Conservation (phyloP, 1,140 invertebrate genomes). For the Vollenhovia emeryi region DNA sequence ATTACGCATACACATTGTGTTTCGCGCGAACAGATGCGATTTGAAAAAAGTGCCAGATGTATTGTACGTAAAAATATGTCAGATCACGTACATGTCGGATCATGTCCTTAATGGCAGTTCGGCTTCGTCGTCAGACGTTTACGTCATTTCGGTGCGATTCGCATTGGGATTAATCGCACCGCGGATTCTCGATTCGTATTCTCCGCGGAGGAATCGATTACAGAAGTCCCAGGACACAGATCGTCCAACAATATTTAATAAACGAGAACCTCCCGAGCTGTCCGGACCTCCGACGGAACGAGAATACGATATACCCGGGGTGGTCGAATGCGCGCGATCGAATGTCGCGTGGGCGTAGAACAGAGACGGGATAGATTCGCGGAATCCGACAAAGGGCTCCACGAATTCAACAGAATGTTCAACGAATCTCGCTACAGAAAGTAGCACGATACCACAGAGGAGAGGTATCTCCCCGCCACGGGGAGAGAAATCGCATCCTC, state of each 20-base stretch:
- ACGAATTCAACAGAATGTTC: background rate
- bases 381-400: background rate
- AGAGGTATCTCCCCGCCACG: background rate
- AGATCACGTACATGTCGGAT: background rate
- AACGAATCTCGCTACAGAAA: too few species aligned
- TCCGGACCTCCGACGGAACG: background rate
- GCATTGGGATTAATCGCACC: conserved; percentile 23
- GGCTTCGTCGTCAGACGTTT: background rate
- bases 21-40: background rate
- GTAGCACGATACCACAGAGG: background rate
- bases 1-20: background rate
- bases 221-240: conserved; percentile 3
- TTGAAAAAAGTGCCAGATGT: background rate
- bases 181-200: background rate
- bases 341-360: background rate
- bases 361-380: background rate
- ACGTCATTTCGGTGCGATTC: background rate
- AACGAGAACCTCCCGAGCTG: background rate
- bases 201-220: conserved; percentile 5
- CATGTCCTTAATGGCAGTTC: background rate
- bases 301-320: background rate
- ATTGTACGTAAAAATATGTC: background rate
- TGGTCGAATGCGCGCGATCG: background rate
- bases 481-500: background rate
- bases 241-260: conserved; percentile 6